Evolutionary conservation across 1,140 invertebrate species (phyloP), one percentile per base, ranked within the genome.

Genomic region (Zophobas morio): DNA sequence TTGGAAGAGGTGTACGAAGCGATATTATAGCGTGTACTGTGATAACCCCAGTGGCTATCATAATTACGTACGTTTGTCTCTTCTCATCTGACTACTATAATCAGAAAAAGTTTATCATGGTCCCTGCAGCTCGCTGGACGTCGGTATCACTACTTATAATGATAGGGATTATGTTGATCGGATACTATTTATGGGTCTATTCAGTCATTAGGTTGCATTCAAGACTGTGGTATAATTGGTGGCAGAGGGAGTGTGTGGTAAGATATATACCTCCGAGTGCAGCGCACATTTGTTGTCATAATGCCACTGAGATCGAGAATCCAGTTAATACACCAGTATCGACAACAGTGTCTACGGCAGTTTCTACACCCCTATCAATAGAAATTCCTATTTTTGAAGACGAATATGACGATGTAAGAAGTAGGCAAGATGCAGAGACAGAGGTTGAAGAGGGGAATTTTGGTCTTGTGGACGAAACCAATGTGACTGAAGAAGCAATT

Each of bases 211-310:
- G 87, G 39, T 86, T 88, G 79, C 88, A 89, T 76, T 85, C 88
- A 36, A 84, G 85, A 76, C 82, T 88, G 60, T 89, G 88, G 88
- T 89, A 88, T 78, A 86, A 87, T 72, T 89, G 88, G 87, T 89
- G 88, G 88, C 88, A 89, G 78, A 87, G 87, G 53, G 86, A 87
- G 40, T 89, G 84, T 74, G 83, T 85, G 42, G 88, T 89, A 46
- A 87, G 82, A 47, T 84, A 83, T 76, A 82, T 83, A 36, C 78
- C 82, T 33, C 78, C 81, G 6, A 81, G 74, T 71, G 70, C 73
- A 6, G 39, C 39, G 20, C 39, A 70, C 6, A 54, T 46, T 70
- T 42, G 63, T 20, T 42, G 39, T 42, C 6, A 66, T 8, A 66
- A 37, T 36, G n/a, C 36, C 34, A 2, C 34, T 1, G 63, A 70